Conservation (phyloP, 2,888 invertebrate species). For the Latrodectus hesperus region DNA sequence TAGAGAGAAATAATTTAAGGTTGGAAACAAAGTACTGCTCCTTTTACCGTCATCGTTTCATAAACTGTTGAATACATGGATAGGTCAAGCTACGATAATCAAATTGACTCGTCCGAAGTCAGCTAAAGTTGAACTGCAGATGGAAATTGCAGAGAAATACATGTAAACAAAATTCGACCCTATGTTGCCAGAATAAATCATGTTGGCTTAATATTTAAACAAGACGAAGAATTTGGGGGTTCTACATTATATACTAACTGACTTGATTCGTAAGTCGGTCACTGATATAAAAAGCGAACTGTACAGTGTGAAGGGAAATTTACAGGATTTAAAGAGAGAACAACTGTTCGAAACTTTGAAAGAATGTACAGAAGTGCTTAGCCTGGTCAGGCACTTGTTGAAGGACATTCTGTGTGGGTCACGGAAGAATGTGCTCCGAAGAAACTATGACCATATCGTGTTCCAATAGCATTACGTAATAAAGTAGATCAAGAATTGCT, state of each 20-base stretch:
- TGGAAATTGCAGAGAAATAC: not conserved
- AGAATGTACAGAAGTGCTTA: not conserved
- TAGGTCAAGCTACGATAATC: not conserved
- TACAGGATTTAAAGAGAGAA: not conserved
- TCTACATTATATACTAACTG: not conserved
- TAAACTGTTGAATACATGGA: not conserved
- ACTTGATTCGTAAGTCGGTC: not conserved
- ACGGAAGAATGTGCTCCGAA: not conserved
- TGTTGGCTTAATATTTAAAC: not conserved
- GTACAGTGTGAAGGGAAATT: not conserved
- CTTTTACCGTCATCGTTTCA: not conserved
- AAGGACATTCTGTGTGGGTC: not conserved
- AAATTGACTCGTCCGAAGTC: not conserved
- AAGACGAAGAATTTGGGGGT: not conserved
- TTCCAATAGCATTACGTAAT: not conserved
- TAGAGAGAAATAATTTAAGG: not conserved
- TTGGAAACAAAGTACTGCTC: not conserved
- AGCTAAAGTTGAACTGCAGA: not conserved
- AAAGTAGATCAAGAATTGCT: not conserved
- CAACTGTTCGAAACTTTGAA: not conserved
- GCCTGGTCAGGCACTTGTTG: not conserved
- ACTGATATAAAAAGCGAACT: not conserved
- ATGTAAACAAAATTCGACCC: not conserved
- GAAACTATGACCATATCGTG: not conserved
- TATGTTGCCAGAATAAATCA: not conserved